Evolutionary conservation across 2,888 invertebrate genomes (phyloP).

Genomic region (Aleiodes alternator): DNA sequence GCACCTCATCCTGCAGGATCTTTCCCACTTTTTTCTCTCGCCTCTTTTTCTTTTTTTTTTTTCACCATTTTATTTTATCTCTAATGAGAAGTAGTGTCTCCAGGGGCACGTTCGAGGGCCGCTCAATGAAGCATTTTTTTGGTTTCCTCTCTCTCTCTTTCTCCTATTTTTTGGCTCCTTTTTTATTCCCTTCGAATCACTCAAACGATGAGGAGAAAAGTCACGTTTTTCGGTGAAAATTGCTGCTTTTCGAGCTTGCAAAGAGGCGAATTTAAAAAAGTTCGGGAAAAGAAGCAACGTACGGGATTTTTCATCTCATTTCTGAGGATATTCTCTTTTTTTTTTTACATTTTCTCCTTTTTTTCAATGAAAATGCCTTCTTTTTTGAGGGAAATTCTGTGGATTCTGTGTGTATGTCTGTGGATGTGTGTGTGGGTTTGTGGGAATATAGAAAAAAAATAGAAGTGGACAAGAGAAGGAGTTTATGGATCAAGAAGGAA

Average conservation of each 20-base stretch:
- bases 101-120: slow-evolving; percentile 41
- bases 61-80: slow-evolving; percentile 20
- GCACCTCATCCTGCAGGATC: slow-evolving; percentile 50
- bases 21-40: slow-evolving; percentile 34
- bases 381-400: too few species aligned
- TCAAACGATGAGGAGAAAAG: slow-evolving; percentile 8
- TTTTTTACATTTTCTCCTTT: background rate
- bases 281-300: slow-evolving; percentile 35
- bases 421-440: background rate
- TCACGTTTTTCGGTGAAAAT: slow-evolving; percentile 34
- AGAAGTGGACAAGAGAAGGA: slow-evolving; percentile 22
- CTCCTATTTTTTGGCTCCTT: background rate
- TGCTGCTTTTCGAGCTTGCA: slow-evolving; percentile 39
- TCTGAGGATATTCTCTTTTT: slow-evolving; percentile 1
- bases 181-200: slow-evolving; percentile 21
- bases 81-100: slow-evolving; percentile 52
- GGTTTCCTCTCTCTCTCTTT: slow-evolving; percentile 9
- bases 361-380: background rate
- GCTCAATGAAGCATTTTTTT: slow-evolving; percentile 43
- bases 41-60: slow-evolving; percentile 32
- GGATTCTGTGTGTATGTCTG: too few species aligned
- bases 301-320: slow-evolving; percentile 30
- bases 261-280: slow-evolving; percentile 37
- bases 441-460: slow-evolving; percentile 1
- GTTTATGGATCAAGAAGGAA: slow-evolving; percentile 46